These are phyloP conservation scores for Eulithis prunata DNA, from an alignment of 2,888 invertebrate genomes.

Conservation along the genomic window DNA sequence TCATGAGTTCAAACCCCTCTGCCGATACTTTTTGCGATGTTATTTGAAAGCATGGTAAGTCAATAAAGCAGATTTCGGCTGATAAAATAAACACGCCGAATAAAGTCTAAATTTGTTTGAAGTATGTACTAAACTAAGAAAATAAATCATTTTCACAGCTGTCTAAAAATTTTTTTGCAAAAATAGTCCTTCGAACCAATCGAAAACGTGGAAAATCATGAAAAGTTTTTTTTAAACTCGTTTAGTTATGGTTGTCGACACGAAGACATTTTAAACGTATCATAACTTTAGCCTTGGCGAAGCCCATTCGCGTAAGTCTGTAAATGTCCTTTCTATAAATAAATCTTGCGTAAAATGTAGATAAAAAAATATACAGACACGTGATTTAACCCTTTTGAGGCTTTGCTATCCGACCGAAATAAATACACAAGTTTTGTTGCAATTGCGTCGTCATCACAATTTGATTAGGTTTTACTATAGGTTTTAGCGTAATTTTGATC, in stretches of 20 bases:
- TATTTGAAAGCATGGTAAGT: too few species aligned
- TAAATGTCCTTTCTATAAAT: constrained; percentile 1
- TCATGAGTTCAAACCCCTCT: too few species aligned
- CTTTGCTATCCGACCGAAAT: constrained; percentile 55
- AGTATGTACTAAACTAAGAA: too few species aligned
- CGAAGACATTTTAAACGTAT: neutral
- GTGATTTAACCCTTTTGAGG: constrained; percentile 54
- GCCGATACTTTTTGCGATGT: too few species aligned
- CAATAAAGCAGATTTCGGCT: too few species aligned
- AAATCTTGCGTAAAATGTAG: constrained; percentile 1
- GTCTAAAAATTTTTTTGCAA: too few species aligned
- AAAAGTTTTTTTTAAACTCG: too few species aligned
- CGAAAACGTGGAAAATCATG: too few species aligned
- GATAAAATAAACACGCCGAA: too few species aligned
- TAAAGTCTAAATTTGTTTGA: too few species aligned
- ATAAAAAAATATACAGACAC: neutral
- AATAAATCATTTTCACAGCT: too few species aligned
- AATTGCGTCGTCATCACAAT: constrained; percentile 41
- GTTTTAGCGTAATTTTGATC: neutral
- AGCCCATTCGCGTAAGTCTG: neutral
- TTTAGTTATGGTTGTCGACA: neutral
- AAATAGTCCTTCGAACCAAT: too few species aligned
- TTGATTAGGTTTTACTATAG: constrained; percentile 49
- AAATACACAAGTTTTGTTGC: constrained; percentile 43
- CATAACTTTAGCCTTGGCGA: neutral